phyloP scores from a whole-genome alignment of 2,888 invertebrate genomes.

The Standfussiana lucernea region DNA sequence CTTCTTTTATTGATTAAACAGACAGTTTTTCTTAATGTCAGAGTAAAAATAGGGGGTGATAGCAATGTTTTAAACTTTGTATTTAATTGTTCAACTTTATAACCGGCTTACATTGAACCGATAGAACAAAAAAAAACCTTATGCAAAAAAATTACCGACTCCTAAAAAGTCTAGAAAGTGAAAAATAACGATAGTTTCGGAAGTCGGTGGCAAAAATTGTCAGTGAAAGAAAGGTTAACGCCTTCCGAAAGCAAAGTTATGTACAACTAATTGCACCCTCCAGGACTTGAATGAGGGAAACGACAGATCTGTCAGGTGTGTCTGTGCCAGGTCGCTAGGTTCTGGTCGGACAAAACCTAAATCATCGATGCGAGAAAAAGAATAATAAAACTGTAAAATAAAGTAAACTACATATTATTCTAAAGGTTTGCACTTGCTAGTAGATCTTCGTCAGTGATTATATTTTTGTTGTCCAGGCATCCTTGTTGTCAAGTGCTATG shows the following conservation, averaged over 20 bases:
- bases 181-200: too few relatives aligned
- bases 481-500: conserved; percentile 82
- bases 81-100: too few relatives aligned
- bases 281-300: not conserved
- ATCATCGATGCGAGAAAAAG: not conserved
- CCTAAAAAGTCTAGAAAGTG: too few relatives aligned
- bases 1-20: not conserved
- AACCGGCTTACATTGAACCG: too few relatives aligned
- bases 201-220: too few relatives aligned
- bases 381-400: not conserved
- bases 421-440: not conserved
- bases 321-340: not conserved
- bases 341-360: not conserved
- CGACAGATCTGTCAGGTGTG: not conserved
- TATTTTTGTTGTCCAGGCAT: conserved; percentile 77
- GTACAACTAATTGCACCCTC: not conserved
- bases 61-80: not conserved
- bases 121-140: too few relatives aligned
- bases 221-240: too few relatives aligned
- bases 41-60: not conserved
- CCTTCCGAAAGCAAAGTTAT: too few relatives aligned
- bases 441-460: not conserved
- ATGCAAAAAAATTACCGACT: too few relatives aligned
- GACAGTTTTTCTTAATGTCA: not conserved
- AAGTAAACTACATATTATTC: not conserved